Base-by-base conservation (phyloP, 2,888 invertebrate species). In the Pseudococcus viburni region DNA sequence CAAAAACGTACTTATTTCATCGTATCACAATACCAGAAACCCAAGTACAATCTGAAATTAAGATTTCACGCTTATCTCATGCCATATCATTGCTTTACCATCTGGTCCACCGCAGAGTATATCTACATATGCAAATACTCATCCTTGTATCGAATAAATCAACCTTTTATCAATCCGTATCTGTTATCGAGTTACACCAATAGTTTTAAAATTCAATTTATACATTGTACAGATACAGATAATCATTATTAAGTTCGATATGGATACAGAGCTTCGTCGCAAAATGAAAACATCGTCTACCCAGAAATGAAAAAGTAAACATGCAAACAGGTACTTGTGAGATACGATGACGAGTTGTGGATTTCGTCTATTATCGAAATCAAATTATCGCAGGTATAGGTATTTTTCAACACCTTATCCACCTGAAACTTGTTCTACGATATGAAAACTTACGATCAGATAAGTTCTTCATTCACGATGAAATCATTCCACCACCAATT, bases 121-220 rank as follows among this genome's bases (percentile, higher is more conserved):
- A 33, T 8, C 15, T 33, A 15, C 73, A 15, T 39, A 33, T 73
- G 73, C 39, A 33, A 73, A 73, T 26, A 73, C 68, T 73, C 68
- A 73, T 33, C 26, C 22, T n/a, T 22, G 33, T 68, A 22, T 39
- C 33, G 33, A 33, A 73, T 73, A 73, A 73, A 73, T 73, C 73
- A 73, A 73, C 33, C 64, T 33, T 33, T 73, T 73, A 73, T 73
- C 73, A 73, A 73, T 73, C 73, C 33, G 73, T 73, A 73, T 73
- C 22, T 33, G 11, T 73, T 73, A 73, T 73, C 73, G 4, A 7
- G 17, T 73, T 33, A 15, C 73, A 73, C 73, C 73, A 73, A 73
- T 73, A 73, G 73, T 73, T 73, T 73, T 73, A 73, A 73, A 68
- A 73, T 73, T 73, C 73, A 33, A 73, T 73, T 73, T 33, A 73